Evolutionary conservation across 2,888 invertebrate genomes (phyloP).

Genomic region (Diadegma fenestrale): DNA sequence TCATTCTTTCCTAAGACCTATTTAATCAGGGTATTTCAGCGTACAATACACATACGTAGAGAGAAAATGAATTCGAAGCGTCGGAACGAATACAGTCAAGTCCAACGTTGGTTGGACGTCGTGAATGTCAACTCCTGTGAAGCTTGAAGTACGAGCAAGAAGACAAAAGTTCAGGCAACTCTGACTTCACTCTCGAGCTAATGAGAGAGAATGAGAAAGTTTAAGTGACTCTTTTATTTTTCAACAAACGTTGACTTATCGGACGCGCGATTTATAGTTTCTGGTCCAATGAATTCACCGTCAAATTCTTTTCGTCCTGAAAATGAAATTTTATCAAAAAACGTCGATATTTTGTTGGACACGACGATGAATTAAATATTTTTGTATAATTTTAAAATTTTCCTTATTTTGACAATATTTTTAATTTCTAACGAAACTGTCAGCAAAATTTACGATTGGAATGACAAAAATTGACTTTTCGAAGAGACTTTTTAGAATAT

Average conservation of each 20-base stretch:
- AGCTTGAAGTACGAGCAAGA: slow-evolving; percentile 29
- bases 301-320: slow-evolving; percentile 30
- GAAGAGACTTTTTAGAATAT: too few relatives aligned
- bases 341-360: too few relatives aligned
- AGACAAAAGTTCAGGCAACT: slow-evolving; percentile 19
- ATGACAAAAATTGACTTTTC: too few relatives aligned
- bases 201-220: background rate
- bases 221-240: slow-evolving; percentile 75
- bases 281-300: slow-evolving; percentile 21
- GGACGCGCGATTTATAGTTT: slow-evolving; percentile 76
- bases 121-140: slow-evolving; percentile 40
- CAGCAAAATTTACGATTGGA: too few relatives aligned
- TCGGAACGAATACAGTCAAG: slow-evolving; percentile 1
- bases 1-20: slow-evolving; percentile 66
- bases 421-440: too few relatives aligned
- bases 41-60: slow-evolving; percentile 21
- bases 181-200: slow-evolving; percentile 14
- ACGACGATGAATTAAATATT: too few relatives aligned
- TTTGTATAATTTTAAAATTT: too few relatives aligned
- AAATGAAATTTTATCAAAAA: too few relatives aligned
- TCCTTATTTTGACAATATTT: too few relatives aligned
- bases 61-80: slow-evolving; percentile 20
- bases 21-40: slow-evolving; percentile 63
- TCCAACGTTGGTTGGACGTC: slow-evolving; percentile 44
- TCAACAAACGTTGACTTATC: slow-evolving; percentile 76